These are phyloP conservation scores for Drosophila lowei DNA, from an alignment of 1,140 invertebrate genomes.

Conservation along the genomic window DNA sequence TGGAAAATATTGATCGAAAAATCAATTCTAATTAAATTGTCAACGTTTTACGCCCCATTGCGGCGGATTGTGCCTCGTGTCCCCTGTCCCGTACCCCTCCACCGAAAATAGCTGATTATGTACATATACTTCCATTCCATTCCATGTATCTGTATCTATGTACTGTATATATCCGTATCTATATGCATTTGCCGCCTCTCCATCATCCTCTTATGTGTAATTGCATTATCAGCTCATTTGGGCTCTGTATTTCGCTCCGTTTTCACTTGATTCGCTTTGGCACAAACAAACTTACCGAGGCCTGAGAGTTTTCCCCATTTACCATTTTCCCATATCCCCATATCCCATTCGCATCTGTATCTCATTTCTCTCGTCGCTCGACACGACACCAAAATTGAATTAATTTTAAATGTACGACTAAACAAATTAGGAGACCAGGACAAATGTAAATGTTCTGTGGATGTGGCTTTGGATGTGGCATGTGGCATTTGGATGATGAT, in stretches of 20 bases:
- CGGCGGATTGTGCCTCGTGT: constrained; percentile 3
- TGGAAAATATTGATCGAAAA: constrained; percentile 81
- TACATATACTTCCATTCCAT: too few species aligned
- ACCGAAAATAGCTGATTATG: constrained; percentile 13
- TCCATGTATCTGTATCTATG: not conserved
- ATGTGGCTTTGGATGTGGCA: not conserved
- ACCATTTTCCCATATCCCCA: constrained; percentile 1
- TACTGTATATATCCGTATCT: constrained; percentile 4
- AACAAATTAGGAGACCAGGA: constrained; percentile 38
- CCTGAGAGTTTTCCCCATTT: constrained; percentile 30
- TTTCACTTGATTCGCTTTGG: constrained; percentile 64
- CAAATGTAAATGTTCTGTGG: constrained; percentile 33
- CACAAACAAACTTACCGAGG: constrained; percentile 48
- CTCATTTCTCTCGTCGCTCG: constrained; percentile 13
- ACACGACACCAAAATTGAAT: constrained; percentile 58
- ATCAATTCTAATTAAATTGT: constrained; percentile 82
- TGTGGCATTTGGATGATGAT: constrained; percentile 5
- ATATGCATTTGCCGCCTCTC: constrained; percentile 1
- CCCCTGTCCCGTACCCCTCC: not conserved
- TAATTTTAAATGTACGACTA: constrained; percentile 54
- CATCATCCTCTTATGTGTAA: constrained; percentile 40
- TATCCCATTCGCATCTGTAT: constrained; percentile 8
- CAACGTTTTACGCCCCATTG: constrained; percentile 52
- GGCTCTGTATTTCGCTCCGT: constrained; percentile 13
- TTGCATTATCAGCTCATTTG: constrained; percentile 49